phyloP scores from a whole-genome alignment of 2,888 invertebrate genomes.

The Beris morrisii region DNA sequence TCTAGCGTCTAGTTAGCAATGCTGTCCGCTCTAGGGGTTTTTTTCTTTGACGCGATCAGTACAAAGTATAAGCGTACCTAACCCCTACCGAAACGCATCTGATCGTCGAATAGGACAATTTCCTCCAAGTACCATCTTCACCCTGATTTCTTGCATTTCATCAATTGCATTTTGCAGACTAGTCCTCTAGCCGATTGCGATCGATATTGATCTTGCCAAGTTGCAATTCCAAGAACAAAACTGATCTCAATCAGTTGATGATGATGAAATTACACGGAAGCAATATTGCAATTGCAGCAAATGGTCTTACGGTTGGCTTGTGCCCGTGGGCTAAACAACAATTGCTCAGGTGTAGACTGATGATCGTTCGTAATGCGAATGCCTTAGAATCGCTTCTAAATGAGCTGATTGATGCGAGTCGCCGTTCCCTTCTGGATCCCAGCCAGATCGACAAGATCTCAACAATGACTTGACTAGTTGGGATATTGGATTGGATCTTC shows the following conservation, averaged over 20 bases:
- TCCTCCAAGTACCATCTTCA: too few relatives aligned
- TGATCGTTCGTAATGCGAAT: slow-evolving; percentile 1
- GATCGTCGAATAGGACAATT: too few relatives aligned
- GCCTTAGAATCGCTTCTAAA: slow-evolving; percentile 14
- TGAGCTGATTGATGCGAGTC: slow-evolving; percentile 12
- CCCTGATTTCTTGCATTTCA: too few relatives aligned
- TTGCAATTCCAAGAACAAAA: not conserved
- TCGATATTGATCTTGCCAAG: too few relatives aligned
- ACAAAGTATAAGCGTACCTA: too few relatives aligned
- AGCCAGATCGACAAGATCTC: not conserved
- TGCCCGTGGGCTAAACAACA: not conserved
- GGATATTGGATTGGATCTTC: not conserved
- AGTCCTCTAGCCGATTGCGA: too few relatives aligned
- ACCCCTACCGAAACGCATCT: too few relatives aligned
- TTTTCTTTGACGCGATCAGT: too few relatives aligned
- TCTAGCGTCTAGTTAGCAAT: too few relatives aligned
- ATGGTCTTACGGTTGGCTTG: not conserved
- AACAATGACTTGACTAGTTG: slow-evolving; percentile 9
- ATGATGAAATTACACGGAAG: slow-evolving; percentile 18
- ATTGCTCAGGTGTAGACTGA: not conserved
- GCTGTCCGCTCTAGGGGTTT: too few relatives aligned
- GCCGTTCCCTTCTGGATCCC: not conserved
- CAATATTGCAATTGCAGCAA: slow-evolving; percentile 13
- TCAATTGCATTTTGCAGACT: too few relatives aligned
- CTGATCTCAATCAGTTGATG: not conserved